These are phyloP conservation scores for mouse (Mus musculus) DNA, from an alignment of 2,113 vertebrate genomes.

Conservation along the genomic window DNA sequence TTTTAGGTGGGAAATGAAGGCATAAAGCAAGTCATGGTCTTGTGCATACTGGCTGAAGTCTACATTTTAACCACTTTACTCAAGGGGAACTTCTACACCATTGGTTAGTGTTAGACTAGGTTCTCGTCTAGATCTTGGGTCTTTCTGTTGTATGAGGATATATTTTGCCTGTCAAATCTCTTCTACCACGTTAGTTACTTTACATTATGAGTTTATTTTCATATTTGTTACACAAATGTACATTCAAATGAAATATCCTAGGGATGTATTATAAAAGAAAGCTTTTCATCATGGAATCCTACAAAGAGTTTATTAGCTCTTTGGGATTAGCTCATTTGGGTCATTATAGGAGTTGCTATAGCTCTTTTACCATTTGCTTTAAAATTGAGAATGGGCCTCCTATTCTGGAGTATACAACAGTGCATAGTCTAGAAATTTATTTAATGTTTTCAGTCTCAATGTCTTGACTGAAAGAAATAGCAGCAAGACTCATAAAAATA, in stretches of 20 bases:
- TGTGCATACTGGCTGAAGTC: not conserved
- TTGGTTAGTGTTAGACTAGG: not conserved
- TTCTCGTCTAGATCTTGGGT: not conserved
- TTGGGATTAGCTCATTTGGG: not conserved
- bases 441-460: not conserved
- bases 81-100: not conserved
- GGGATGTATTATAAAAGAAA: not conserved
- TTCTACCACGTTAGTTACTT: slow-evolving; percentile 6
- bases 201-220: not conserved
- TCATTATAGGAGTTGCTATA: not conserved
- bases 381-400: not conserved
- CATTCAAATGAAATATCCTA: not conserved
- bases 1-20: not conserved
- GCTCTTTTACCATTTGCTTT: slow-evolving; percentile 19
- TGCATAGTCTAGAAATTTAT: not conserved
- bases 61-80: not conserved
- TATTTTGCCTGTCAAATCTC: not conserved
- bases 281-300: not conserved
- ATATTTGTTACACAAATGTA: not conserved
- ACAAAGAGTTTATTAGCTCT: not conserved
- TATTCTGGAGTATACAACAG: not conserved
- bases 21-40: not conserved
- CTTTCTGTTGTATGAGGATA: not conserved
- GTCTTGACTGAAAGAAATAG: not conserved
- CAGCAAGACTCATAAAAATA: not conserved